A percentile compares a stretch with the other conserved stretches of the same genome.
Conservation (phyloP, 92 coral and sea anemone species). For the Hydrozoanthus gracilis region DNA sequence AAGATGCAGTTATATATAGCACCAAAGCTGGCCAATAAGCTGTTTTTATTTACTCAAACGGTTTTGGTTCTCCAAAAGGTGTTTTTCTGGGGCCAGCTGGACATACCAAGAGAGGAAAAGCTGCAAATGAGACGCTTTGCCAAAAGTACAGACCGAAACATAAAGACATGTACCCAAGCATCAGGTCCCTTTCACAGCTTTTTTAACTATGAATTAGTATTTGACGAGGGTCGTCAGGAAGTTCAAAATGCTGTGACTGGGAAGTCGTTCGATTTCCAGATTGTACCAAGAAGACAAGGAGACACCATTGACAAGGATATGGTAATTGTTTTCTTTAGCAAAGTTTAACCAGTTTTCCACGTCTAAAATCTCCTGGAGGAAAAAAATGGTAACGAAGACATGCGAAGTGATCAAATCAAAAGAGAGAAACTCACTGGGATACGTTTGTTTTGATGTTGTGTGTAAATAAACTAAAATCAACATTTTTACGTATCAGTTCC, state of each 20-base stretch:
- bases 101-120: slow-evolving; percentile 60
- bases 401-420: no score
- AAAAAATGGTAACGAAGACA: no score
- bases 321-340: background rate
- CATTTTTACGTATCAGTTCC: no score
- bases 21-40: background rate
- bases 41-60: background rate
- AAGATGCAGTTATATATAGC: no score
- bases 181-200: background rate
- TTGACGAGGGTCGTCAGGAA: slow-evolving; percentile 25
- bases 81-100: slow-evolving; percentile 83
- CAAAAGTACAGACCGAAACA: background rate
- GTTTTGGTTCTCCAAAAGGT: slow-evolving; percentile 51
- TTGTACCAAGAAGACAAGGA: slow-evolving; percentile 42
- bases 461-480: no score
- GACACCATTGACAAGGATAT: background rate
- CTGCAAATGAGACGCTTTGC: slow-evolving; percentile 16
- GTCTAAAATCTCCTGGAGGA: no score
- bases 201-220: slow-evolving; percentile 28
- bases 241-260: slow-evolving; percentile 59
- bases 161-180: background rate
- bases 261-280: slow-evolving; percentile 52
- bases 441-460: no score
- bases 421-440: no score
- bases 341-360: background rate